Base-by-base conservation (phyloP, 2,888 invertebrate species). In the Lithodes maja region DNA sequence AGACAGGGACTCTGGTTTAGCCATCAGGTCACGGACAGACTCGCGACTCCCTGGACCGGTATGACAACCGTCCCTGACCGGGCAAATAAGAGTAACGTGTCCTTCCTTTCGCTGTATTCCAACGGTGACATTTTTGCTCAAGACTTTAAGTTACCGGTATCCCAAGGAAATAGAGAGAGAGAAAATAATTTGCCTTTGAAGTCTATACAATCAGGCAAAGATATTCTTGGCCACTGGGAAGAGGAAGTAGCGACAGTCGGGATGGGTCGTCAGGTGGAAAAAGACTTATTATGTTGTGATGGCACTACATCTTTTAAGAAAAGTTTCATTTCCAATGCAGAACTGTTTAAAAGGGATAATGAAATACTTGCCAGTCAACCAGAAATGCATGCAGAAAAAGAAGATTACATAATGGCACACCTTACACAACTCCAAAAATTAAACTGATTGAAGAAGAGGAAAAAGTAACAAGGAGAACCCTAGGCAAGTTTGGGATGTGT, bases 101-200 rank as follows among this genome's bases (percentile, higher is more conserved):
- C 71, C 2, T 3, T 71, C 71, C 71, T 71, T 17, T 71, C 71
- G 3, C 71, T 71, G n/a, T 1, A 3, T 71, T 12, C 71, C n/a
- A 71, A 71, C n/a, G 71, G 71, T n/a, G 71, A 71, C 5, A 71
- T 71, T 2, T 71, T 71, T 17, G 12, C 71, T 71, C 71, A 71
- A 3, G 71, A 71, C 71, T n/a, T 71, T 12, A 12, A 3, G 12
- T 71, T 71, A 3, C 12, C 12, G 61, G 61, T 5, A 61, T 1
- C 1, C 17, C 15, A 3, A 1, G 71, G 71, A 71, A 1, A 12
- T 71, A n/a, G 71, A 12, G 17, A 1, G 17, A 17, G 15, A 71
- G 5, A 71, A 1, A 2, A 17, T 71, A 12, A 3, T 33, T 33
- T 33, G 33, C 33, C 33, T 5, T 71, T 71, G 17, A 71, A n/a